Conservation (phyloP, 1,140 invertebrate genomes). For the Samia ricini region DNA sequence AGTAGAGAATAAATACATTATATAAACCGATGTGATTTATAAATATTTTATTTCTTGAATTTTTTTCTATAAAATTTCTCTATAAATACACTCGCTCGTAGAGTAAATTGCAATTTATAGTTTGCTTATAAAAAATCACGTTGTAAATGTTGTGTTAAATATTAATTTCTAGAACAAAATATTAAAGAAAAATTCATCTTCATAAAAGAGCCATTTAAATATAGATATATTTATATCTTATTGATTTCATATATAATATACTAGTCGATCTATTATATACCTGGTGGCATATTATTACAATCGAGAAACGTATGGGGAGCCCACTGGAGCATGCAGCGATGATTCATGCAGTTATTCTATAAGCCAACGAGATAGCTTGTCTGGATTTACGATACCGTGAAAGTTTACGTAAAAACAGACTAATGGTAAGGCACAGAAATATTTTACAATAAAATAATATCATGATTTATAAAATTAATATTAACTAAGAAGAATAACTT, state of each 20-base stretch:
- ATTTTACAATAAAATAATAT: neutral
- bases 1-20: too few relatives aligned
- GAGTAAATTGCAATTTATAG: too few relatives aligned
- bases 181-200: neutral
- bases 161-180: neutral
- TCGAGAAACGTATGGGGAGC: conserved; percentile 46
- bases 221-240: too few relatives aligned
- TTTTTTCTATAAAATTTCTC: too few relatives aligned
- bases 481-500: too few relatives aligned
- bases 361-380: conserved; percentile 45
- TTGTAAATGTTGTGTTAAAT: too few relatives aligned
- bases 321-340: conserved; percentile 48
- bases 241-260: neutral
- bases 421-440: neutral
- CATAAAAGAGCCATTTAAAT: neutral
- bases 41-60: too few relatives aligned
- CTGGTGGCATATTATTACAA: conserved; percentile 2
- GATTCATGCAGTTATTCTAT: conserved; percentile 70
- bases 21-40: too few relatives aligned
- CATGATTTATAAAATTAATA: too few relatives aligned
- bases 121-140: too few relatives aligned
- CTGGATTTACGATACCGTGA: conserved; percentile 52
- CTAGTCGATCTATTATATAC: neutral
- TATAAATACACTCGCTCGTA: too few relatives aligned
- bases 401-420: conserved; percentile 18